Evolutionary conservation across 1,140 invertebrate genomes (phyloP), one percentile per base, ranked within the genome.

Genomic region (Lanistes nyassanus): DNA sequence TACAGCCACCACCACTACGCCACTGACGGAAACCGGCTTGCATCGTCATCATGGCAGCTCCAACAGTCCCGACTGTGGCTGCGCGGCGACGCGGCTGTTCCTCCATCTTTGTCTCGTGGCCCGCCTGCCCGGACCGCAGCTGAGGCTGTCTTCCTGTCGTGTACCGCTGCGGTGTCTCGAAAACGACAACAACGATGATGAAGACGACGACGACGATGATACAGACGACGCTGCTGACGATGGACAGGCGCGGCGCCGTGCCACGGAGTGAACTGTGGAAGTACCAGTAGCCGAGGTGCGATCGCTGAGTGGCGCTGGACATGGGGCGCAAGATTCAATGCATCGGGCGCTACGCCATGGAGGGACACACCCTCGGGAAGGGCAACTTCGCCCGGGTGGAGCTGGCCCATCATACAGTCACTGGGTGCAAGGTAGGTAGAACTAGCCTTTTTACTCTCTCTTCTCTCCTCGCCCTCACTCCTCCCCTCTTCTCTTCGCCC

Each of bases 351-450:
- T 90, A 90, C 81, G 81, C 83, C 53, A 87, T 90, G 83, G 87
- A 89, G 55, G 85, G 87, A n/a, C 78, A 84, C 47, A 81, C 81
- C 19, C 81, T 90, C 51, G 89, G 88, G 31, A 89, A 89, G 77
- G 88, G 89, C 13, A 89, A 87, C 69, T 90, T 90, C 82, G 88
- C 87, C 72, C 81, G 87, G 36, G 89, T 90, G 60, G 88, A 90
- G 79, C 79, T 90, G 60, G 89, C 88, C 13, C 87, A 85, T 60
- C 89, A 90, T 81, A 74, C 82, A 19, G 76, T 89, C 37, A 88
- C 88, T 13, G 82, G 80, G 66, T 85, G 87, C 60, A 88, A 90
- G 87, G 89, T 90, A 81, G 82, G 84, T 66, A 0, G 37, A 21
- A n/a, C n/a, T n/a, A n/a, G n/a, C n/a, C n/a, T n/a, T n/a, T n/a